Percentiles rank a stretch among this genome's conserved stretches.
Conservation (phyloP, 2,113 vertebrate species). For the Malurus alboscapulatus region DNA sequence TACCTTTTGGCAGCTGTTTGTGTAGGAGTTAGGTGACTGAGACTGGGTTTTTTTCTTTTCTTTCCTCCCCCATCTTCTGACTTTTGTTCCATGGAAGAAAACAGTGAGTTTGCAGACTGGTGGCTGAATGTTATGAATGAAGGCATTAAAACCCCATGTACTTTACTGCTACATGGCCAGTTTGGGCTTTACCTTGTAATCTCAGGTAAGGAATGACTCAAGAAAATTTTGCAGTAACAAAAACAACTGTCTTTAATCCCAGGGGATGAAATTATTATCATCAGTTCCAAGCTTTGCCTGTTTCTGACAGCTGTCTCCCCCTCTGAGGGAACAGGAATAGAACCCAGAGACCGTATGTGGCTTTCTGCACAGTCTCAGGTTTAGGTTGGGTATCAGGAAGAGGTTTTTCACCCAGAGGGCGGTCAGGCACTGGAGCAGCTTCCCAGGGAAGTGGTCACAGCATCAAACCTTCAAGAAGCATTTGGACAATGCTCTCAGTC, state of each 20-base stretch:
- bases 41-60: neutral
- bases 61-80: neutral
- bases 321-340: neutral
- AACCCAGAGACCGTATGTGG: neutral
- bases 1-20: neutral
- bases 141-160: neutral
- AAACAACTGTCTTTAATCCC: neutral
- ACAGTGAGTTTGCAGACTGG: neutral
- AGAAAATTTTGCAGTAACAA: neutral
- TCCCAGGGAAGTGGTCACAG: neutral
- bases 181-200: neutral
- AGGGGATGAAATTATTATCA: neutral
- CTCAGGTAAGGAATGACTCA: neutral
- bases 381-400: neutral
- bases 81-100: neutral
- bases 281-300: neutral
- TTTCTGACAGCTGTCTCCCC: neutral
- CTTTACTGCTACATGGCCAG: neutral
- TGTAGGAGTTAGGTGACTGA: neutral
- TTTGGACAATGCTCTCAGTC: neutral
- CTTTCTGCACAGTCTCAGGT: neutral
- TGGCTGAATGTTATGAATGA: neutral
- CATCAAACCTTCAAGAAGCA: neutral
- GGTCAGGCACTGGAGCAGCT: neutral
- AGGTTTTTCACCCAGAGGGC: neutral